Conservation (phyloP, 2,888 invertebrate species). For the Drosophila kanekoi region DNA sequence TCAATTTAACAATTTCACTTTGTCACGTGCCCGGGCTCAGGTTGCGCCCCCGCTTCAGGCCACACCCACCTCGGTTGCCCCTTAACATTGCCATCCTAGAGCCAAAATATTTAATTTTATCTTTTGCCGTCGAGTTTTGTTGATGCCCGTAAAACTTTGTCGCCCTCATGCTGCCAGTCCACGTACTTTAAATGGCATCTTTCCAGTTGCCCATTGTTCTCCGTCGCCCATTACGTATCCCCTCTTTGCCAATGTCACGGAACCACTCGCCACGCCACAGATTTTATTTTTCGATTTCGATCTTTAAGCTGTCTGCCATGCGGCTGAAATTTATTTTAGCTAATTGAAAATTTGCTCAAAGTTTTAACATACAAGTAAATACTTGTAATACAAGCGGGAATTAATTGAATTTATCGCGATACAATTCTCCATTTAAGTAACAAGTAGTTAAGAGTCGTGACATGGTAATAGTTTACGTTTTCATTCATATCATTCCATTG, state of each 20-base stretch:
- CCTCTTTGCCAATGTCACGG: background rate
- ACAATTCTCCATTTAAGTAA: too few relatives aligned
- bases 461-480: too few relatives aligned
- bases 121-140: constrained; percentile 40
- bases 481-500: too few relatives aligned
- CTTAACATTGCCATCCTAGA: constrained; percentile 8
- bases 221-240: background rate
- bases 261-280: constrained; percentile 6
- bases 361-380: constrained; percentile 8
- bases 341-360: constrained; percentile 44
- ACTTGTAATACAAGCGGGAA: background rate
- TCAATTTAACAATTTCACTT: constrained; percentile 68
- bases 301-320: constrained; percentile 32
- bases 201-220: constrained; percentile 18
- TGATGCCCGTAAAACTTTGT: constrained; percentile 37
- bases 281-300: constrained; percentile 41
- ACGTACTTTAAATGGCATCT: constrained; percentile 9
- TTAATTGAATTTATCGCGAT: too few relatives aligned
- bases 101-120: constrained; percentile 55
- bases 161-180: constrained; percentile 13
- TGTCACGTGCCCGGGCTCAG: constrained; percentile 55
- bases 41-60: background rate
- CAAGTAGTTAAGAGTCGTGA: too few relatives aligned
- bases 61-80: background rate
- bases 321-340: constrained; percentile 38